Conservation (phyloP, 1,140 invertebrate genomes). For the Bicyclus anynana region DNA sequence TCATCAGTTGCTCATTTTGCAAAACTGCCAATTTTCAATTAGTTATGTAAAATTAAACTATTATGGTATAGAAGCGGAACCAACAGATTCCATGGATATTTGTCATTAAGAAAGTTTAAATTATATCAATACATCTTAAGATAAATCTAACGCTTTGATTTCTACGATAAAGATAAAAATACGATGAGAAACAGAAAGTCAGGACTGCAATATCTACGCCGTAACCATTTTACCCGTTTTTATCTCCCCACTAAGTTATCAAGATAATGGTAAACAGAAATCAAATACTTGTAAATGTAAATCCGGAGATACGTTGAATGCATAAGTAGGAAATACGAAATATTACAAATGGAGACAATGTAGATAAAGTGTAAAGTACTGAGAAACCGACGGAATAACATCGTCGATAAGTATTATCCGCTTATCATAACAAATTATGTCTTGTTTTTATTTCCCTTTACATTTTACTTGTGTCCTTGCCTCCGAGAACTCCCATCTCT, state of each 20-base stretch:
- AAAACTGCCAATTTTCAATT: no score
- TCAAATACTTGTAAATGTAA: conserved; percentile 9
- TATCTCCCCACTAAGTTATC: background rate
- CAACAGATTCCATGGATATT: no score
- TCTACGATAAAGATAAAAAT: no score
- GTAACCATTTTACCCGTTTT: background rate
- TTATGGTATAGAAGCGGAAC: no score
- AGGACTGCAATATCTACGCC: no score
- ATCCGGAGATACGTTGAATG: conserved; percentile 2
- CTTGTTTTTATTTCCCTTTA: conserved; percentile 22
- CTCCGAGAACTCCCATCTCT: conserved; percentile 23
- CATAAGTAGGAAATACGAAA: conserved; percentile 6
- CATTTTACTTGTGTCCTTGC: conserved; percentile 24
- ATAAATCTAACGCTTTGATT: no score
- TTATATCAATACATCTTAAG: no score
- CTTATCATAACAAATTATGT: conserved; percentile 33
- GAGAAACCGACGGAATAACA: conserved; percentile 25
- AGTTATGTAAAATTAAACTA: no score
- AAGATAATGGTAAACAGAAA: background rate
- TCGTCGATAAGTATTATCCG: conserved; percentile 25
- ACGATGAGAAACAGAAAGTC: background rate
- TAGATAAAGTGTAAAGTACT: conserved; percentile 15
- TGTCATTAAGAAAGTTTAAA: no score
- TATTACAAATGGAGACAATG: conserved; percentile 12
- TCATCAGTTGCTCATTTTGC: no score